Conservation (phyloP, 2,113 vertebrate genomes). For the Amphiprion ocellaris region DNA sequence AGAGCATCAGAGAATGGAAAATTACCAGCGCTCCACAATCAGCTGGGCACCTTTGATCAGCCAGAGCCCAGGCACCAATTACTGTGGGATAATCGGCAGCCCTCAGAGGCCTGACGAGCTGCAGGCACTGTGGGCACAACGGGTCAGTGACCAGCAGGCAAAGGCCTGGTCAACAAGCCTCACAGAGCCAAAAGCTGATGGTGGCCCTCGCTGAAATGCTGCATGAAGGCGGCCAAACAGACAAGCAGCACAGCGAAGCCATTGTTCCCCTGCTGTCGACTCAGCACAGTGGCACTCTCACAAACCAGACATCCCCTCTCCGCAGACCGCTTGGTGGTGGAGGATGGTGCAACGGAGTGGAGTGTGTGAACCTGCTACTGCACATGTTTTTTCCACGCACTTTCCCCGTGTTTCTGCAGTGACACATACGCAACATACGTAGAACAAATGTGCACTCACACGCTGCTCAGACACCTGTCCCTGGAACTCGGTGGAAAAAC, state of each 20-base stretch:
- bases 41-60: conserved; percentile 74
- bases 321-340: conserved; percentile 41
- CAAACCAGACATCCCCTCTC: conserved; percentile 54
- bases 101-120: conserved; percentile 62
- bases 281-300: conserved; percentile 64
- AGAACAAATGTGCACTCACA: conserved; percentile 28
- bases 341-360: conserved; percentile 34
- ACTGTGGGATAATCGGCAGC: conserved; percentile 62
- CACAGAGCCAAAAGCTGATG: conserved; percentile 58
- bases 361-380: conserved; percentile 47
- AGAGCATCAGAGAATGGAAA: conserved; percentile 67
- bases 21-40: conserved; percentile 68
- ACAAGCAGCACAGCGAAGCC: conserved; percentile 68
- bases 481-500: conserved; percentile 50
- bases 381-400: conserved; percentile 16
- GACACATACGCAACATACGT: conserved; percentile 13
- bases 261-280: conserved; percentile 75
- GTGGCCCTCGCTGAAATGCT: conserved; percentile 63
- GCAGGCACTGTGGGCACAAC: conserved; percentile 63
- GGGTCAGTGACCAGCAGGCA: conserved; percentile 73
- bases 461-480: conserved; percentile 54
- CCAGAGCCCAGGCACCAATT: conserved; percentile 68
- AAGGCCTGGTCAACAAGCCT: conserved; percentile 60
- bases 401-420: background rate
- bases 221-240: conserved; percentile 64